Percentiles rank a stretch among this genome's conserved stretches.
Evolutionary conservation across 2,797 vertebrate genomes (phyloP).

Genomic region (Enteromius afrohamiltoni): DNA sequence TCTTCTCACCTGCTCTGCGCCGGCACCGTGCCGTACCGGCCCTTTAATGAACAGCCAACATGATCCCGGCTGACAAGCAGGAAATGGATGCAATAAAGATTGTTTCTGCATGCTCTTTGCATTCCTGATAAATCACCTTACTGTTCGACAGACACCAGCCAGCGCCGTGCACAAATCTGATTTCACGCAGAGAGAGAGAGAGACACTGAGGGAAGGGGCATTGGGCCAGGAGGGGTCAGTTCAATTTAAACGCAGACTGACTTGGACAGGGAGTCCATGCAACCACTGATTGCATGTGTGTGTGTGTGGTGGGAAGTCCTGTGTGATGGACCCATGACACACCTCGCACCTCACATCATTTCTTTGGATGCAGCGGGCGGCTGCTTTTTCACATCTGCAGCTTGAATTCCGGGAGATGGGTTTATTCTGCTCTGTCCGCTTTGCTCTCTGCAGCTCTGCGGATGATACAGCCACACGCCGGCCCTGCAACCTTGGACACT

Average conservation of each 20-base stretch:
- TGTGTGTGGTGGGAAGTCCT: constrained; percentile 19
- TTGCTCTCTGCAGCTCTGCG: constrained; percentile 14
- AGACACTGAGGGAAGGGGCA: constrained; percentile 57
- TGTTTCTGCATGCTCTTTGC: constrained; percentile 99
- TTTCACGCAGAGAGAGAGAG: constrained; percentile 88
- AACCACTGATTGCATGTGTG: neutral
- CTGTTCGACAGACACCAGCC: constrained; percentile 97
- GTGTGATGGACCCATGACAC: constrained; percentile 34
- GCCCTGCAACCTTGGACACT: constrained; percentile 31
- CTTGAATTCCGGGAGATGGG: constrained; percentile 53
- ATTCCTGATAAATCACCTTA: constrained; percentile 99
- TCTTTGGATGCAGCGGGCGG: constrained; percentile 31
- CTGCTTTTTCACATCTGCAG: neutral
- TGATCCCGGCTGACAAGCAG: constrained; percentile 99
- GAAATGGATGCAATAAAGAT: constrained; percentile 99
- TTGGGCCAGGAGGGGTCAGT: constrained; percentile 63
- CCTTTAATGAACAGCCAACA: constrained; percentile 99
- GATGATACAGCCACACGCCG: constrained; percentile 28
- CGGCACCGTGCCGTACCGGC: constrained; percentile 75
- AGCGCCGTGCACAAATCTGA: constrained; percentile 98
- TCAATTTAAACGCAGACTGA: constrained; percentile 39
- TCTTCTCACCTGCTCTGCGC: constrained; percentile 95
- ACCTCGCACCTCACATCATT: constrained; percentile 34
- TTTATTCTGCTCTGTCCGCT: constrained; percentile 28
- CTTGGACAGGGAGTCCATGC: neutral